phyloP scores from a whole-genome alignment of 1,140 invertebrate genomes.

The Diabrotica undecimpunctata region DNA sequence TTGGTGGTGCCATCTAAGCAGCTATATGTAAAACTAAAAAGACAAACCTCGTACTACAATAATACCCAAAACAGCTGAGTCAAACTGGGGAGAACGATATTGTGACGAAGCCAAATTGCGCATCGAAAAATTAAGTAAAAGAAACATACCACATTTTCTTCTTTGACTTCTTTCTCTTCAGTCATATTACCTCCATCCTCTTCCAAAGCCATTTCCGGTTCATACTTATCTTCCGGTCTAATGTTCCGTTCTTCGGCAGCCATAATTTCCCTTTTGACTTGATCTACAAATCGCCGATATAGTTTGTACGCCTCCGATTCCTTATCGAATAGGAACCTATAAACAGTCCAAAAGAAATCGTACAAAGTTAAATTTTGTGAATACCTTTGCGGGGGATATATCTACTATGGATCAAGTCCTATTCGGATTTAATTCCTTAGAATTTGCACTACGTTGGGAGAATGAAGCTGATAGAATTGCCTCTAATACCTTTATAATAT shows the following conservation, averaged over 20 bases:
- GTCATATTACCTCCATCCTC: constrained; percentile 18
- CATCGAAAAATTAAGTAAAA: too few species aligned
- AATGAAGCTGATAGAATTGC: neutral
- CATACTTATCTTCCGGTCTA: constrained; percentile 38
- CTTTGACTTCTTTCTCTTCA: too few species aligned
- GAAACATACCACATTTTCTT: too few species aligned
- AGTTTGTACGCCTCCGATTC: constrained; percentile 64
- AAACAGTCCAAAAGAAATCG: constrained; percentile 36
- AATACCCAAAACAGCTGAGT: too few species aligned
- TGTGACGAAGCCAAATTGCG: too few species aligned
- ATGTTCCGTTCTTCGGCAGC: constrained; percentile 21
- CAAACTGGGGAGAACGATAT: too few species aligned
- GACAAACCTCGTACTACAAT: too few species aligned
- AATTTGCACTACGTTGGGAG: too few species aligned
- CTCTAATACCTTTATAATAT: too few species aligned
- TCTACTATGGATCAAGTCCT: neutral
- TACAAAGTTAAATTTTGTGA: constrained; percentile 7
- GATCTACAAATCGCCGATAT: constrained; percentile 61
- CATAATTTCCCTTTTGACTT: constrained; percentile 49
- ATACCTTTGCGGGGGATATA: neutral
- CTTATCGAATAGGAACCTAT: constrained; percentile 69
- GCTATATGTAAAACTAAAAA: too few species aligned
- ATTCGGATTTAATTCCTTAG: neutral
- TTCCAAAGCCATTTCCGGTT: constrained; percentile 38
- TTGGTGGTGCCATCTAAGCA: too few species aligned